These are phyloP conservation scores for Apeira syringaria DNA, from an alignment of 2,888 invertebrate species.

Conservation along the genomic window DNA sequence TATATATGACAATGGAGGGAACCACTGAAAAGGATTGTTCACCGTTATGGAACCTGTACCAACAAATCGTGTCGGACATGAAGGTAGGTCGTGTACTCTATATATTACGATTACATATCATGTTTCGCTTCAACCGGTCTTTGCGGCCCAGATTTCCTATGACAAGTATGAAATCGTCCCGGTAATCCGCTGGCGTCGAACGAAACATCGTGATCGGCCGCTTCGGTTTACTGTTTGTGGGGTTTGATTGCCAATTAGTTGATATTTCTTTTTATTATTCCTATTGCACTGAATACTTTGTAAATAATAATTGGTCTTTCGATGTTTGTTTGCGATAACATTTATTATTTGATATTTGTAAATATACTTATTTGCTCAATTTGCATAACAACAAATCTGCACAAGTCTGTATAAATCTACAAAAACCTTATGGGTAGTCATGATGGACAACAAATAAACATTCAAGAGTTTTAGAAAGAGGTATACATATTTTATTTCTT, in stretches of 20 bases:
- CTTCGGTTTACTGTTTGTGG: constrained; percentile 27
- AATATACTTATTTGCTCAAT: too few relatives aligned
- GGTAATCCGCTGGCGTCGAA: constrained; percentile 55
- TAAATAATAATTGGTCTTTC: too few relatives aligned
- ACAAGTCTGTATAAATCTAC: too few relatives aligned
- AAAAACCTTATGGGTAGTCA: too few relatives aligned
- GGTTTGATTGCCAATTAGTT: constrained; percentile 19
- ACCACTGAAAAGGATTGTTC: constrained; percentile 92
- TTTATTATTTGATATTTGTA: too few relatives aligned
- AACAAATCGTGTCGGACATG: constrained; percentile 97
- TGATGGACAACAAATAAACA: too few relatives aligned
- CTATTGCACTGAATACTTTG: too few relatives aligned
- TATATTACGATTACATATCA: constrained; percentile 24
- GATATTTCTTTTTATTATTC: too few relatives aligned
- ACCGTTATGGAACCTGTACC: constrained; percentile 96
- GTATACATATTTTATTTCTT: too few relatives aligned
- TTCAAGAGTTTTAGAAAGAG: too few relatives aligned
- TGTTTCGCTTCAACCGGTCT: constrained; percentile 38
- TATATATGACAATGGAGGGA: constrained; percentile 86
- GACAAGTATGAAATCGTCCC: constrained; percentile 54
- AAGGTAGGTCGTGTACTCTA: constrained; percentile 88
- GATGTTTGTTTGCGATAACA: too few relatives aligned
- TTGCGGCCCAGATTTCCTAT: constrained; percentile 46
- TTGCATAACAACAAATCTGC: too few relatives aligned
- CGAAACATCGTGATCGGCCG: constrained; percentile 40